phyloP scores from a whole-genome alignment of 2,113 vertebrate species.

The Pteronura brasiliensis region DNA sequence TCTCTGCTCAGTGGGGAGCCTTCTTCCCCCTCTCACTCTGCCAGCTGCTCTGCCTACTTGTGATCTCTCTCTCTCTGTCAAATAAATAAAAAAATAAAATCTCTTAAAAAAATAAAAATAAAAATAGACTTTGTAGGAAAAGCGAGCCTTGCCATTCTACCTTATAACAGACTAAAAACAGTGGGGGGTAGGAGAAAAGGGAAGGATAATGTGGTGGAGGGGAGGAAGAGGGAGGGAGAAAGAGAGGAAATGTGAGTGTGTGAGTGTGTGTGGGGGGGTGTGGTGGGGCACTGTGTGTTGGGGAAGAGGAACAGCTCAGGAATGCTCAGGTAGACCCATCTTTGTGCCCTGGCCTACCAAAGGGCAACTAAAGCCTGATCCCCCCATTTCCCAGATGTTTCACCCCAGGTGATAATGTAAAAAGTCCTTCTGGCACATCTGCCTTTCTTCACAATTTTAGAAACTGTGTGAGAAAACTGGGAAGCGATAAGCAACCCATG shows the following conservation, averaged over 20 bases:
- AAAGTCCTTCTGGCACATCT: neutral
- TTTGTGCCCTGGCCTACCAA: neutral
- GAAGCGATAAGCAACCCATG: neutral
- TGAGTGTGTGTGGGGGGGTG: neutral
- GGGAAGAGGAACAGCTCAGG: neutral
- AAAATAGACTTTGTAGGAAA: neutral
- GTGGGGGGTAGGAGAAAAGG: accelerated
- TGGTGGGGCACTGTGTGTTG: no score
- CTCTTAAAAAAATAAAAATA: no score
- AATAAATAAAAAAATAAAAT: no score
- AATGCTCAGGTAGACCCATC: neutral
- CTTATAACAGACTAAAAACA: neutral
- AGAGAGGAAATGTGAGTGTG: neutral
- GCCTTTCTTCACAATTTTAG: neutral
- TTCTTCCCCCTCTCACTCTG: no score
- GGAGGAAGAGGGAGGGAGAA: neutral
- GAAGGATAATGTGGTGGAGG: neutral
- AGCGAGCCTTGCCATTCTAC: neutral
- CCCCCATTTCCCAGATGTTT: neutral
- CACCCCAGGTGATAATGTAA: no score
- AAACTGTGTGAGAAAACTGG: neutral
- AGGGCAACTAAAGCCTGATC: neutral
- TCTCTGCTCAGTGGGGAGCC: no score
- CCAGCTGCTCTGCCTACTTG: no score
- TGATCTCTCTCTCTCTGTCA: no score